Base-by-base conservation (phyloP, 2,113 vertebrate species). In the Zosterops hypoxanthus region DNA sequence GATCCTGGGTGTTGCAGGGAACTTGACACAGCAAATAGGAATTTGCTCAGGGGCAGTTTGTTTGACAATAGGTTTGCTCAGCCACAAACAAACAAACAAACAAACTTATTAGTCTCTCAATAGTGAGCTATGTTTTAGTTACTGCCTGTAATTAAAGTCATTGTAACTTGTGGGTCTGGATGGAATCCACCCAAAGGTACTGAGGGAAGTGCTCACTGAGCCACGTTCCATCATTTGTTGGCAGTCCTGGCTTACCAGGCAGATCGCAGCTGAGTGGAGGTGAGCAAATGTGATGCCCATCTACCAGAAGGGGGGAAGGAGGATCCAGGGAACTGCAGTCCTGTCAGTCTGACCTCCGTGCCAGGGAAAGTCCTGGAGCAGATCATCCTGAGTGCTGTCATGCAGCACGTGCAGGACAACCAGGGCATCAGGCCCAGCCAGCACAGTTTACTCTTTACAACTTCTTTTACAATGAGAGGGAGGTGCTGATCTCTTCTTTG, bases 171-270 rank as follows among this genome's bases (percentile, higher is more conserved):
- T 18, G 50, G 44, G 16, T 23, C n/a, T 6, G 6, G 15, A 16
- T 47, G 44, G n/a, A 11, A 52, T 64, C 31, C 22, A 28, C 25
- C 9, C 61, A 64, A 47, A n/a, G 22, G 12, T 33, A 17, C 42
- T 52, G 49, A 53, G 11, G 56, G 22, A 61, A 68, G 60, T 8
- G 47, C 10, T 56, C 66, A 34, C 31, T 9, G 42, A 79, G 60
- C 14, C 53, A 17, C 28, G 56, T 66, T 11, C 12, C 0, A 0
- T 41, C 10, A 19, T 61, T 66, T 79, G 20, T n/a, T 47, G 63
- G 47, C 33, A 52, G 49, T 41, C 21, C 53, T 55, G 71, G 16
- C 52, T 60, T 16, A 8, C 17, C 52, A 53, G n/a, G 16, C 24
- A 34, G 16, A 29, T 68, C 61, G 8, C 39, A 10, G 20, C 2